These are phyloP conservation scores for Oxyruncus cristatus DNA, from an alignment of 2,113 vertebrate genomes.

Conservation along the genomic window DNA sequence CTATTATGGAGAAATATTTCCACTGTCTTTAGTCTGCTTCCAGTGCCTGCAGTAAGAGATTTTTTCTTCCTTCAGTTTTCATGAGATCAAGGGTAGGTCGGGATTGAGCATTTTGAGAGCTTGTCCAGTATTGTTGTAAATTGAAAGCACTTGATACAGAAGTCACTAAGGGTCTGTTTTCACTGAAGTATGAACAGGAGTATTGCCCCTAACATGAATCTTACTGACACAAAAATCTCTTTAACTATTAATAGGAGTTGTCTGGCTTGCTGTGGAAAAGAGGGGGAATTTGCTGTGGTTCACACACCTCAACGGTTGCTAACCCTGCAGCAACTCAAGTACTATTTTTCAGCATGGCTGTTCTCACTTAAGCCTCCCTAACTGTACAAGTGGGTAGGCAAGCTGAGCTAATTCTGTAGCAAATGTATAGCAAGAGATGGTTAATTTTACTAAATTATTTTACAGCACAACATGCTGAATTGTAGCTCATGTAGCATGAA, in stretches of 20 bases:
- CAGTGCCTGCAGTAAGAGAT: neutral
- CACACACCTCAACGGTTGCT: neutral
- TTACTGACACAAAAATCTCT: neutral
- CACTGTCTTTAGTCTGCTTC: neutral
- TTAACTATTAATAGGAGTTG: neutral
- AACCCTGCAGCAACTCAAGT: neutral
- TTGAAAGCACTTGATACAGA: neutral
- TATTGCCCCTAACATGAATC: neutral
- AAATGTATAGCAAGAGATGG: neutral
- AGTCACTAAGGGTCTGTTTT: neutral
- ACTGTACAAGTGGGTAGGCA: slow-evolving; percentile 1
- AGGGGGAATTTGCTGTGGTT: neutral
- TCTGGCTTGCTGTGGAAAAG: slow-evolving; percentile 7
- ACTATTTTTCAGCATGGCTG: slow-evolving; percentile 1
- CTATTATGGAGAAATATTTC: neutral
- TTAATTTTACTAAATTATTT: neutral
- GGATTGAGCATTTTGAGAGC: neutral
- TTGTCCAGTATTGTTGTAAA: neutral
- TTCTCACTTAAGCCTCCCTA: slow-evolving; percentile 1
- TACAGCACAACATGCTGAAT: neutral
- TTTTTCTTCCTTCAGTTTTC: neutral
- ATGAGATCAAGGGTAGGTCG: neutral
- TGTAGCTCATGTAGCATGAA: neutral
- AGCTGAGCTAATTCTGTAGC: slow-evolving; percentile 3
- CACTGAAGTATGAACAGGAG: neutral